These are phyloP conservation scores for Elysia chlorotica DNA, from an alignment of 1,140 invertebrate species.

Conservation along the genomic window DNA sequence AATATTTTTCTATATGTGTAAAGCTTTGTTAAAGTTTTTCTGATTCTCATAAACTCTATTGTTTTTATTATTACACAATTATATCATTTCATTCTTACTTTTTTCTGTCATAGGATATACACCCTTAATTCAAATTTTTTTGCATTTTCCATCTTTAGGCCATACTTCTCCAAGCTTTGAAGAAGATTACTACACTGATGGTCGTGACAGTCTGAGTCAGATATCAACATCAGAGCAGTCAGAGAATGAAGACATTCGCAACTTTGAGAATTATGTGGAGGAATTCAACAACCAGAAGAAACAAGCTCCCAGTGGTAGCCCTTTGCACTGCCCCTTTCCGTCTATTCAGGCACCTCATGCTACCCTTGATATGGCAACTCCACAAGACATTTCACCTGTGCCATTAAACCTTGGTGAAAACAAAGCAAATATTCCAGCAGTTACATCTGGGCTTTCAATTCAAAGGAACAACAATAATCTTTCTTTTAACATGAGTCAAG, in stretches of 20 bases:
- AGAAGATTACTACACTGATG: slow-evolving; percentile 69
- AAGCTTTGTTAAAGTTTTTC: too few relatives aligned
- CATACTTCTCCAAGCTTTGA: slow-evolving; percentile 48
- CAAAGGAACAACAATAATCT: too few relatives aligned
- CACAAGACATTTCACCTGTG: too few relatives aligned
- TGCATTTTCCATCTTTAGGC: too few relatives aligned
- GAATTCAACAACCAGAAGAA: slow-evolving; percentile 46
- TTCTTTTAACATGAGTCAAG: too few relatives aligned
- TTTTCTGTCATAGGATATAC: too few relatives aligned
- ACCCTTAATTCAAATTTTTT: too few relatives aligned
- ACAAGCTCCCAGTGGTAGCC: slow-evolving; percentile 36
- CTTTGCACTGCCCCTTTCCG: slow-evolving; percentile 39
- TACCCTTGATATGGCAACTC: too few relatives aligned
- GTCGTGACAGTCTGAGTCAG: slow-evolving; percentile 62
- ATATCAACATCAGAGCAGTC: slow-evolving; percentile 53
- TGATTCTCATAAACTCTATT: too few relatives aligned
- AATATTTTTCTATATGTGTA: too few relatives aligned
- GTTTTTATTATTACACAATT: too few relatives aligned
- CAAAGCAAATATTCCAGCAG: slow-evolving; percentile 11
- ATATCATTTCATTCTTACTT: too few relatives aligned
- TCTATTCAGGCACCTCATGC: slow-evolving; percentile 8
- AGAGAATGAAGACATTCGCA: slow-evolving; percentile 54
- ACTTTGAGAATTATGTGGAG: slow-evolving; percentile 53
- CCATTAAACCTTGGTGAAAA: background rate
- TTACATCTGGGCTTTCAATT: background rate